A percentile compares a stretch with the other conserved stretches of the same genome.
phyloP scores from a whole-genome alignment of 2,113 vertebrate species.

The Phycodurus eques region DNA sequence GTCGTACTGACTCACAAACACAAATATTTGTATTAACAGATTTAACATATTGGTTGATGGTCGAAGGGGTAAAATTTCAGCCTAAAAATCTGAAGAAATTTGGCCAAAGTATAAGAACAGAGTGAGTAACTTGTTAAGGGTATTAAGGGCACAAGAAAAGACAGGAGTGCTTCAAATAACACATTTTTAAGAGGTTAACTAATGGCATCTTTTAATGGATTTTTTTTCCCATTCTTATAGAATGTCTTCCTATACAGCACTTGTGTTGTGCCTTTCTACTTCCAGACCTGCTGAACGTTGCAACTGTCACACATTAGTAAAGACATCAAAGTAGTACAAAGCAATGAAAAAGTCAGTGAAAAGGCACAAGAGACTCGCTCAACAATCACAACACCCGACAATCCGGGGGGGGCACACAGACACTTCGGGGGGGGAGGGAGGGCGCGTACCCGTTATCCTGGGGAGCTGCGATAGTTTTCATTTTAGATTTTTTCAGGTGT shows the following conservation, averaged over 20 bases:
- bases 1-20: constrained; percentile 64
- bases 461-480: neutral
- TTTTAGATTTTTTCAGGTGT: neutral
- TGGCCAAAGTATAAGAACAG: constrained; percentile 40
- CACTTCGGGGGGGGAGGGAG: neutral
- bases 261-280: constrained; percentile 59
- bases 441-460: neutral
- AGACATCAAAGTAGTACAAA: constrained; percentile 70
- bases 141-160: constrained; percentile 21
- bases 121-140: neutral
- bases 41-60: constrained; percentile 17
- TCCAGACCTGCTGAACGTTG: constrained; percentile 77
- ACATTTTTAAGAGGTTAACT: neutral
- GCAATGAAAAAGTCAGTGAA: constrained; percentile 66
- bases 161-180: constrained; percentile 38
- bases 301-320: constrained; percentile 61
- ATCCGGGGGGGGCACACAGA: constrained; percentile 23
- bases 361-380: constrained; percentile 69
- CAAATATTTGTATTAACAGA: constrained; percentile 42
- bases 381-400: constrained; percentile 61
- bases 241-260: constrained; percentile 27
- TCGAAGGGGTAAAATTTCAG: constrained; percentile 17
- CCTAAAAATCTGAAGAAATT: constrained; percentile 29
- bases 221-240: constrained; percentile 15
- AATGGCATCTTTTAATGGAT: constrained; percentile 28